Evolutionary conservation across 2,113 vertebrate genomes (phyloP), one percentile per base, ranked within the genome.

Genomic region (Morphnarchus princeps): DNA sequence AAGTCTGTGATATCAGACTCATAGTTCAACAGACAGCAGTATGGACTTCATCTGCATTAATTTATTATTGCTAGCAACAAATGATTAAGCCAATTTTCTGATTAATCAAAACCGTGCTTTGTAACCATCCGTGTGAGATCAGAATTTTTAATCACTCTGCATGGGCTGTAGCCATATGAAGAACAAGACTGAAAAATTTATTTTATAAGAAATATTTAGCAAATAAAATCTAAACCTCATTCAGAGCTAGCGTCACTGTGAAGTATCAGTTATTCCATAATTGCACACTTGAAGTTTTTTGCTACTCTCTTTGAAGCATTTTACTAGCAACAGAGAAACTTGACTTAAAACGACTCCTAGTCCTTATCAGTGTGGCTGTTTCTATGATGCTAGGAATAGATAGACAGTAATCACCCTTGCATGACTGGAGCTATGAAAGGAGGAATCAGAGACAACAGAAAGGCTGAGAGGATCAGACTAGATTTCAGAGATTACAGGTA

Each of bases 31-130:
- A 91, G 88, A 87, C 57, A 93, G 72, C 45, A n/a, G 4, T 17
- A 32, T 70, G 74, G 81, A 96, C 50, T 91, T 97, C 73, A 94
- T 95, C 94, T 71, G 59, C 81, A 85, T 65, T 95, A 67, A 97
- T 97, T 97, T 96, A 97, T 98, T 95, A 93, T 96, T 97, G 95
- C 65, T 96, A 94, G 80, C 88, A 97, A 98, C 86, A 97, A 97
- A 97, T 95, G 65, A 98, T 98, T 96, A 98, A 97, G 97, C 95
- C 89, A 96, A 94, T 97, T 98, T 96, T 98, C 90, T 98, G 96
- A 97, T 98, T 98, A 98, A 98, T 97, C 97, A 97, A 90, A 98
- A 96, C 52, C 13, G 7, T 95, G 93, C 90, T 96, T 97, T 97
- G 83, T 73, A 98, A 97, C 87, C 71, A 88, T 79, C 80, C 14